Evolutionary conservation across 2,888 invertebrate genomes (phyloP).

Genomic region (Cyaniris semiargus): DNA sequence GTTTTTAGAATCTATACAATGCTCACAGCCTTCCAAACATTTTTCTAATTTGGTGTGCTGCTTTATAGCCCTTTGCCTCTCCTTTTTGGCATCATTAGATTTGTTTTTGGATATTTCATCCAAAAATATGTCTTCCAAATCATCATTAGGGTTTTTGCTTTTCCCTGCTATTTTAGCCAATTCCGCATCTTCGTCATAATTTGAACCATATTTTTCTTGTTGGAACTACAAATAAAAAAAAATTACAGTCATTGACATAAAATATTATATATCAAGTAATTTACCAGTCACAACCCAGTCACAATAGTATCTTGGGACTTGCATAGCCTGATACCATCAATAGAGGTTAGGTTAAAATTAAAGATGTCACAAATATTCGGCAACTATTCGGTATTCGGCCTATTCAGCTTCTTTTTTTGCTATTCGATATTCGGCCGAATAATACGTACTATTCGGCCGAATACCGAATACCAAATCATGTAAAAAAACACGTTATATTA

Average conservation of each 20-base stretch:
- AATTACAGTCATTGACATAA: not conserved
- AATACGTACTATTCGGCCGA: no score
- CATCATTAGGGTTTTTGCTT: conserved; percentile 83
- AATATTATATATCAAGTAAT: no score
- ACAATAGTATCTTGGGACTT: no score
- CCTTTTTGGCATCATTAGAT: conserved; percentile 81
- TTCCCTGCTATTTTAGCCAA: conserved; percentile 87
- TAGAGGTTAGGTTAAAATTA: no score
- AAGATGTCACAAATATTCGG: no score
- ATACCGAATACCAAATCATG: no score
- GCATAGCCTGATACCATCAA: no score
- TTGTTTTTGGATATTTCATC: conserved; percentile 86
- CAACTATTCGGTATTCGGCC: no score
- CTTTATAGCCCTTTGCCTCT: conserved; percentile 84
- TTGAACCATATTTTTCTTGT: conserved; percentile 89
- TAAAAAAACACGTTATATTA: no score
- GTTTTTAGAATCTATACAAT: conserved; percentile 89
- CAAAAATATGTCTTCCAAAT: conserved; percentile 92
- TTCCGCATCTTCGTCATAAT: conserved; percentile 89
- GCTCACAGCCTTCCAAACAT: conserved; percentile 88
- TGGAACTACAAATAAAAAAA: conserved; percentile 81
- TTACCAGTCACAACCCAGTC: no score
- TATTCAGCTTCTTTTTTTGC: no score
- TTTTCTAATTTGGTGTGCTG: conserved; percentile 86
- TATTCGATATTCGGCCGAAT: no score